Evolutionary conservation across 2,888 invertebrate genomes (phyloP), one percentile per base, ranked within the genome.

Genomic region (Ditylenchus weischeri): DNA sequence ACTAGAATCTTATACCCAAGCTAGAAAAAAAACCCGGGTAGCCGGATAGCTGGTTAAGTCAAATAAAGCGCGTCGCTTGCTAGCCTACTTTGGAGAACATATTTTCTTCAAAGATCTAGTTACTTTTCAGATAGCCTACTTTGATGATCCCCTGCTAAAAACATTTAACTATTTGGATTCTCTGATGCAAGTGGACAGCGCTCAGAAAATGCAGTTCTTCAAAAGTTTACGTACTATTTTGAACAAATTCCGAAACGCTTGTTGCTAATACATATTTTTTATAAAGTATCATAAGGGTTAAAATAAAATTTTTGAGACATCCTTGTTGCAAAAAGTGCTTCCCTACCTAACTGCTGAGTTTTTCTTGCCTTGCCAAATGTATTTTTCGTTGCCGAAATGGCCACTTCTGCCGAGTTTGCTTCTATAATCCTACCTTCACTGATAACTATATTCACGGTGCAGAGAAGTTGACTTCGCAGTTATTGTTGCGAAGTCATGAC

Each of bases 201-300:
- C 94, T 23, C 93, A 95, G 84, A 95, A 95, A 84, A 94, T 94
- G 0, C 92, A 95, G 83, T 96, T 96, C 85, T 96, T 93, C 85
- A 95, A 94, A 86, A 92, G 93, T 18, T 85, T 96, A 48, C 91
- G 93, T 0, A 90, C 62, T 18, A 49, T 78, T n/a, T 60, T 78
- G 36, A 50, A 61, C 10, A 63, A 74, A 49, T 78, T 78, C 64
- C 74, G 78, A 15, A 78, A 76, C 68, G 43, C 8, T 43, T 43
- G 8, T 43, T 43, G 8, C 8, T 43, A 13, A 13, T 43, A 54
- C 1, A 54, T 18, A 54, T 7, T 15, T 5, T 21, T 29, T 51
- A 51, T 8, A 7, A 51, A 51, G 23, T 15, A 8, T 10, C 51
- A 51, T 7, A 38, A 6, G 8, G 57, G 19, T 36, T 36, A 23